Evolutionary conservation across 2,113 vertebrate genomes (phyloP), one percentile per base, ranked within the genome.

Genomic region (Trochalopteron elliotii): DNA sequence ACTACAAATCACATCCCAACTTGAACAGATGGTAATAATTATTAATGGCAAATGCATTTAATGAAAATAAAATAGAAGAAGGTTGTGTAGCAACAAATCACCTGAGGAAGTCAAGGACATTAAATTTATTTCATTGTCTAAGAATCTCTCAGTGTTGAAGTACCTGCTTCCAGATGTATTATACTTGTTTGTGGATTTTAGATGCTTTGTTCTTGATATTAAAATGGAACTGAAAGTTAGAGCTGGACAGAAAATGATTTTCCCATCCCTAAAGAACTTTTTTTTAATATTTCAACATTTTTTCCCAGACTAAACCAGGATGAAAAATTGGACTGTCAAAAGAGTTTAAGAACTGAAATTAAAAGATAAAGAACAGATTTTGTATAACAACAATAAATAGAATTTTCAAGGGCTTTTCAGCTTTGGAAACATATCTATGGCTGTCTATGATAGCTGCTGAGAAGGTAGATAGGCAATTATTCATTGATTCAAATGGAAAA

Each of bases 261-360:
- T 94, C 52, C 74, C 47, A 92, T 93, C 44, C 76, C 74, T 8
- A 35, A 92, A 96, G 15, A 75, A 39, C 45, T 15, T 27, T 77
- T 45, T 94, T 87, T 57, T 22, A 15, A 18, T 70, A 82, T 93
- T 91, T 94, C 44, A 87, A 76, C 9, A 68, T 71, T 81, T 86
- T 94, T 95, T 91, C 72, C 74, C 77, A 92, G 80, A 82, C 86
- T 78, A 87, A 94, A 87, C 17, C 44, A 87, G 31, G 24, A 94
- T 87, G 74, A 95, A 94, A 93, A 92, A 96, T 95, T 94, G 18
- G 35, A 80, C 63, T 93, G 86, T 96, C 83, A 82, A 68, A 96
- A 75, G 20, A 71, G 49, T 84, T 94, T 92, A 87, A 91, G 61
- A 89, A 80, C 28, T 76, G 17, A 94, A 94, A 82, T 83, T 83